Conservation (phyloP, 2,113 vertebrate species). For the Elanoides forficatus region DNA sequence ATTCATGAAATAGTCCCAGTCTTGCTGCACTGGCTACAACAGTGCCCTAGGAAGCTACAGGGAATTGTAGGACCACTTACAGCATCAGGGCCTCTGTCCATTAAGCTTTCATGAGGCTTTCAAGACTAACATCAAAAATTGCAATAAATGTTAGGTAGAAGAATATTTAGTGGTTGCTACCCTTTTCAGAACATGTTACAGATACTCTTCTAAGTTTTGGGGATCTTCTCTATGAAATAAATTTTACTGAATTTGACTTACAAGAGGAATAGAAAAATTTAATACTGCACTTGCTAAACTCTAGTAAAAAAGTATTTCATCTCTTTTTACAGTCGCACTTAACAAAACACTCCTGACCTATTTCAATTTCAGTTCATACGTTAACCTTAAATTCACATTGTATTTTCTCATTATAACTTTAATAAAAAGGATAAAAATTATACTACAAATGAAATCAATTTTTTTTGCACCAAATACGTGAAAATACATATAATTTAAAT, state of each 20-base stretch:
- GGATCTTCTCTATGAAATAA: not conserved
- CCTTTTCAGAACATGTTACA: rapidly evolving
- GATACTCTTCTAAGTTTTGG: not conserved
- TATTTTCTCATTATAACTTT: not conserved
- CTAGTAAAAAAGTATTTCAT: not conserved
- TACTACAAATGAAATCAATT: not conserved
- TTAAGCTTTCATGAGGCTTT: not conserved
- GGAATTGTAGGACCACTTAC: not conserved
- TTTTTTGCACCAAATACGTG: not conserved
- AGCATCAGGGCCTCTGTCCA: not conserved
- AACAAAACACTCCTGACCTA: not conserved
- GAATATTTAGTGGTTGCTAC: not conserved
- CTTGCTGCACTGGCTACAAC: not conserved
- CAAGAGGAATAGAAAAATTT: not conserved
- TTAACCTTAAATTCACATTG: not conserved
- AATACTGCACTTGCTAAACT: not conserved
- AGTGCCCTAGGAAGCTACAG: not conserved
- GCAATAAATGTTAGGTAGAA: not conserved
- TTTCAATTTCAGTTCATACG: not conserved
- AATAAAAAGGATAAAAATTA: not conserved
- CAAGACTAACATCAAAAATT: not conserved
- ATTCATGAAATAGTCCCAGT: not conserved
- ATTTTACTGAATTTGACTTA: not conserved
- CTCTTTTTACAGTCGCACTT: not conserved
- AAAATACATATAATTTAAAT: not conserved